These are phyloP conservation scores for Apodemus speciosus DNA, from an alignment of 2,113 vertebrate species.

Conservation along the genomic window DNA sequence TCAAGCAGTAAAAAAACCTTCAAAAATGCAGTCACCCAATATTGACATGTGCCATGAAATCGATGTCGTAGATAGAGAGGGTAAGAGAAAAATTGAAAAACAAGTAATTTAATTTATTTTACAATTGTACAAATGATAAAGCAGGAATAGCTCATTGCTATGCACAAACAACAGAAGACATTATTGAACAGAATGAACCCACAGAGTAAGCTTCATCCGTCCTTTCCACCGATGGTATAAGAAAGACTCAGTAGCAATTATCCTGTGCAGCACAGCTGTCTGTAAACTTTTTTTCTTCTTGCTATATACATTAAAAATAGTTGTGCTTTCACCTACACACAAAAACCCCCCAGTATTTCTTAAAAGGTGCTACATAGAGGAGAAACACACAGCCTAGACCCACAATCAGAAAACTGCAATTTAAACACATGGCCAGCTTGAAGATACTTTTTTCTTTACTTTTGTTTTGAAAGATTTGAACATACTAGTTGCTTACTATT, in stretches of 20 bases:
- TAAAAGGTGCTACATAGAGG: slow-evolving; percentile 79
- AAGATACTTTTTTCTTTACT: slow-evolving; percentile 30
- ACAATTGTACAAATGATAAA: slow-evolving; percentile 84
- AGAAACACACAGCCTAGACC: slow-evolving; percentile 73
- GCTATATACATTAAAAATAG: slow-evolving; percentile 82
- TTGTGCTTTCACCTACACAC: slow-evolving; percentile 86
- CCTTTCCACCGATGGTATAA: slow-evolving; percentile 77
- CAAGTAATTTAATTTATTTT: slow-evolving; percentile 84
- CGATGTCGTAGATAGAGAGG: neutral
- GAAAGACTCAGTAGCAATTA: slow-evolving; percentile 81
- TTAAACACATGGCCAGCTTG: slow-evolving; percentile 59
- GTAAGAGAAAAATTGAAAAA: slow-evolving; percentile 66
- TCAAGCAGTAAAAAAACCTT: neutral
- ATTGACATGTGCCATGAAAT: neutral
- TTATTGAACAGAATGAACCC: slow-evolving; percentile 77
- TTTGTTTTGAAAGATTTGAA: slow-evolving; percentile 29
- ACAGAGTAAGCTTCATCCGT: slow-evolving; percentile 77
- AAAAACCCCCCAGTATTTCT: slow-evolving; percentile 80
- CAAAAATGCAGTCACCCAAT: neutral
- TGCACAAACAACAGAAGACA: slow-evolving; percentile 81
- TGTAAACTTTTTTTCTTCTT: slow-evolving; percentile 79
- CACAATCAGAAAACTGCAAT: slow-evolving; percentile 74
- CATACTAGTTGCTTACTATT: slow-evolving; percentile 52
- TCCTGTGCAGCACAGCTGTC: slow-evolving; percentile 78
- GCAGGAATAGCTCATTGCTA: slow-evolving; percentile 76